These are phyloP conservation scores for Hippocampus abdominalis DNA, from an alignment of 2,113 vertebrate genomes.

Conservation along the genomic window DNA sequence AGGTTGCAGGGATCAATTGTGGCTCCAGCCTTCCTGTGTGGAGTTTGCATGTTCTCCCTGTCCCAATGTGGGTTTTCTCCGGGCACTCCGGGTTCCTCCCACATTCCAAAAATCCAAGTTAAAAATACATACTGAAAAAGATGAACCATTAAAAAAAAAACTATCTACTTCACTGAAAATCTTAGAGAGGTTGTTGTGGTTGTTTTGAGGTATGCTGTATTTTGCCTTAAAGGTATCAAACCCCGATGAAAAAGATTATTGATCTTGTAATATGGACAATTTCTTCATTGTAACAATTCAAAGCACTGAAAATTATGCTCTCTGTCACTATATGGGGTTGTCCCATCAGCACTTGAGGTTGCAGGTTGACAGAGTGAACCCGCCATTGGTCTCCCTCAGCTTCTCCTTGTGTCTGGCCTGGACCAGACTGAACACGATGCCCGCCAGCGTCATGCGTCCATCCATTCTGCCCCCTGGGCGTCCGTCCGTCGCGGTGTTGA, in stretches of 20 bases:
- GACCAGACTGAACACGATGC: conserved; percentile 86
- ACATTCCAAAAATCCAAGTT: no score
- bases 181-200: conserved; percentile 28
- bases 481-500: conserved; percentile 64
- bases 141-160: conserved; percentile 8
- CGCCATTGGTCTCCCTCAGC: conserved; percentile 79
- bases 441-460: conserved; percentile 86
- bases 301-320: conserved; percentile 5
- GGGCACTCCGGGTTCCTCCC: no score
- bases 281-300: not conserved
- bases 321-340: not conserved
- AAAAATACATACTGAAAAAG: no score
- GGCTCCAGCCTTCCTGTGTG: no score
- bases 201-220: conserved; percentile 51
- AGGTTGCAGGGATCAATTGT: no score
- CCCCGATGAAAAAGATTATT: conserved; percentile 17
- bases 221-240: conserved; percentile 38
- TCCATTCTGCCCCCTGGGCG: conserved; percentile 57
- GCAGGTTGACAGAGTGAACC: conserved; percentile 34
- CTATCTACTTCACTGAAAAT: conserved; percentile 28
- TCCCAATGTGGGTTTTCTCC: no score
- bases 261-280: not conserved
- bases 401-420: conserved; percentile 90
- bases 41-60: no score
- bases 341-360: conserved; percentile 33